phyloP scores from a whole-genome alignment of 2,888 invertebrate species.

The Ethmia dodecea region DNA sequence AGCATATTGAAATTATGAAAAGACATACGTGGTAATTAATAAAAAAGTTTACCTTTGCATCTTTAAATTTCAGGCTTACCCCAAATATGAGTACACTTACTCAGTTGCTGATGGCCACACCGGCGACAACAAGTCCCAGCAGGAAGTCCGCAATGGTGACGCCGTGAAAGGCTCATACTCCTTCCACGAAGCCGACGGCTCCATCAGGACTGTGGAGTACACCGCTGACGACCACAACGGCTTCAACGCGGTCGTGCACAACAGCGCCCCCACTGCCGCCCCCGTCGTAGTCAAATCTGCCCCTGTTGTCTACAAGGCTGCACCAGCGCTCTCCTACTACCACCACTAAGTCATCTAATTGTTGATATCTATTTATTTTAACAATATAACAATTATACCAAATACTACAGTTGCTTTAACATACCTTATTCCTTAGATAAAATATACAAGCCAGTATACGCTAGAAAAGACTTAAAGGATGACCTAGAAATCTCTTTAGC shows the following conservation, averaged over 20 bases:
- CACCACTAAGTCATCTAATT: too few relatives aligned
- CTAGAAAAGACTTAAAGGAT: too few relatives aligned
- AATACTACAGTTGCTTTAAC: too few relatives aligned
- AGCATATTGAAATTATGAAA: too few relatives aligned
- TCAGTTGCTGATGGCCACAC: conserved; percentile 76
- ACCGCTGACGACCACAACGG: conserved; percentile 73
- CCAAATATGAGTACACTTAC: conserved; percentile 72
- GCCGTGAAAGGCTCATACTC: conserved; percentile 75
- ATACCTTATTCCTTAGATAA: too few relatives aligned
- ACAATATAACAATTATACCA: too few relatives aligned
- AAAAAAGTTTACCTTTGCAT: too few relatives aligned
- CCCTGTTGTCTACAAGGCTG: conserved; percentile 27
- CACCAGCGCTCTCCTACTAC: conserved; percentile 28
- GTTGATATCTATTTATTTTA: too few relatives aligned
- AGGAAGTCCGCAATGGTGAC: conserved; percentile 73
- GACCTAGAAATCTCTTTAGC: too few relatives aligned
- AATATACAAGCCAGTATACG: too few relatives aligned
- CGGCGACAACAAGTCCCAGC: conserved; percentile 76
- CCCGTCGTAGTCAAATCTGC: conserved; percentile 28
- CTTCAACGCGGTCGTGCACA: conserved; percentile 59
- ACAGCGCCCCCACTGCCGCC: conserved; percentile 43
- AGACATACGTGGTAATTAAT: too few relatives aligned
- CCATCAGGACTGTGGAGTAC: conserved; percentile 74
- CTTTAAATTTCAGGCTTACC: conserved; percentile 48
- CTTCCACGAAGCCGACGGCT: conserved; percentile 74